A percentile compares a stretch with the other conserved stretches of the same genome.
These are phyloP conservation scores for Novumbra hubbsi DNA, from an alignment of 2,797 vertebrate species.

Conservation along the genomic window DNA sequence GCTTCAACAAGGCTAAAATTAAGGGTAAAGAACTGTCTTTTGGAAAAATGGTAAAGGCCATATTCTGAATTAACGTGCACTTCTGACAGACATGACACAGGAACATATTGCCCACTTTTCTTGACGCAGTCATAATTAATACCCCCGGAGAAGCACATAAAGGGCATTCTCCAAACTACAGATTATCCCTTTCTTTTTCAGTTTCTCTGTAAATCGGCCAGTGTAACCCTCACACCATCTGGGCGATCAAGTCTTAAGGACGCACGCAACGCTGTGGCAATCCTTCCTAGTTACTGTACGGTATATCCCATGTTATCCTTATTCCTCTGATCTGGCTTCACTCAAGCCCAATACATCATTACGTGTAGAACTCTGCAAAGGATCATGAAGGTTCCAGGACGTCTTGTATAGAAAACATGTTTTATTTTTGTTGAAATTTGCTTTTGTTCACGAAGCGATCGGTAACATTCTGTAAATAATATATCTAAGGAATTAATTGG, in stretches of 20 bases:
- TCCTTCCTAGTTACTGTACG: neutral
- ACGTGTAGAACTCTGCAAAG: neutral
- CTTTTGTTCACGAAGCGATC: neutral
- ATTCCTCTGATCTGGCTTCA: slow-evolving; percentile 6
- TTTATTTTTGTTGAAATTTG: neutral
- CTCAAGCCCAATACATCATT: neutral
- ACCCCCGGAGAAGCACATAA: slow-evolving; percentile 17
- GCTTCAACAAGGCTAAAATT: slow-evolving; percentile 14
- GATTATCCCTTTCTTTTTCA: slow-evolving; percentile 36
- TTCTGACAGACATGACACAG: neutral
- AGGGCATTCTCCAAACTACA: slow-evolving; percentile 26
- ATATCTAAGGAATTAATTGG: neutral
- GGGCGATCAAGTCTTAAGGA: slow-evolving; percentile 24
- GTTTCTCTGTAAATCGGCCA: slow-evolving; percentile 18
- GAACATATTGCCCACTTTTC: neutral
- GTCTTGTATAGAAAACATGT: neutral
- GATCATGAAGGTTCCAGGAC: neutral
- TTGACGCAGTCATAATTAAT: neutral
- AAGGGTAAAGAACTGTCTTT: neutral
- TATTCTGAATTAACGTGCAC: neutral
- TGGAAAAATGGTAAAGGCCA: neutral
- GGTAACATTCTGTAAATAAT: neutral
- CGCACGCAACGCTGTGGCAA: slow-evolving; percentile 22
- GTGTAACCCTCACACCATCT: slow-evolving; percentile 44
- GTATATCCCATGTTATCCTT: slow-evolving; percentile 7